Base-by-base conservation (phyloP, 2,797 vertebrate species). In the Trematomus bernacchii region DNA sequence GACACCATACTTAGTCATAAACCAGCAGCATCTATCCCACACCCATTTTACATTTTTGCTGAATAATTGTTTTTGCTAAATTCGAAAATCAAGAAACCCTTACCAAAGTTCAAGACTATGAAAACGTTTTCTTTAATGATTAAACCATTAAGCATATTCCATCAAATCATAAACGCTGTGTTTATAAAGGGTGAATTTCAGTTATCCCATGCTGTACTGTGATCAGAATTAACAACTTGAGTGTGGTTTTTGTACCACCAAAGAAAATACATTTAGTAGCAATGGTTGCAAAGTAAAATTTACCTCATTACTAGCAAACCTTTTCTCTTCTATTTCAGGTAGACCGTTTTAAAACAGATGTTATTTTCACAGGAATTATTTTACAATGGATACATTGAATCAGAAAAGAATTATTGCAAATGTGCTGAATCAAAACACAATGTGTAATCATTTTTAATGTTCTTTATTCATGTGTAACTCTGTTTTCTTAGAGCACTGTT, bases 251-350 rank as follows among this genome's bases (percentile, higher is more conserved):
- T 77, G 33, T 60, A 64, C 65, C 52, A 19, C 19, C 14, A 19
- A 27, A 62, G 37, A 66, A 83, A 72, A 59, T 64, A 51, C 51
- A 76, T 65, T 18, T 43, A 77, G 66, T 76, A 62, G 66, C 70
- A 58, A 68, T 46, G 43, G 82, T 74, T 74, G 48, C 72, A 74
- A 74, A 51, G 59, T 83, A 77, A 66, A 19, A 68, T 89, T 77
- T 87, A 92, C 87, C 89, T 91, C 87, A 89, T 72, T 58, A 77
- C 82, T 71, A 72, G 59, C 88, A 76, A 81, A 82, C 74, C 66
- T 74, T 64, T 74, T 72, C 73, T 71, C 77, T 53, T 85, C 67
- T 71, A 82, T 67, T 90, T 89, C 91, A 91, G 91, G 92, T 87
- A 74, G 60, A 77, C 60, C 27, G 9, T 62, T 76, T 54, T 19